Evolutionary conservation across 2,888 invertebrate genomes (phyloP).

Genomic region (Tromatobia lineatoria): DNA sequence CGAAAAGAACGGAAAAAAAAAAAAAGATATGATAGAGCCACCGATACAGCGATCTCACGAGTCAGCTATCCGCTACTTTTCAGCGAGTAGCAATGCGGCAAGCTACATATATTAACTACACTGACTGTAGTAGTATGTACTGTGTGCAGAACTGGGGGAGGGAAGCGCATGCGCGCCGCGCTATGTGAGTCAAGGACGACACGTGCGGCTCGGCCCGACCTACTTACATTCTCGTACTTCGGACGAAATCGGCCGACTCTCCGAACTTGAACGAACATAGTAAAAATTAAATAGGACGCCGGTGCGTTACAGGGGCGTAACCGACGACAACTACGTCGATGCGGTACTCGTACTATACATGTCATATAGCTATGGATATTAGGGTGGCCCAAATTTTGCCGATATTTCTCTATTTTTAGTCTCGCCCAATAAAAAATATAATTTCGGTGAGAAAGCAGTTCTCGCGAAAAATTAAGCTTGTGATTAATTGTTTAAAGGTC

Average conservation of each 20-base stretch:
- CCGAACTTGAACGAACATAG: slow-evolving; percentile 82
- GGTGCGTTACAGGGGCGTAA: slow-evolving; percentile 43
- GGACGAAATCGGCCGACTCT: slow-evolving; percentile 78
- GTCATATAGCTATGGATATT: neutral
- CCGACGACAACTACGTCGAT: slow-evolving; percentile 9
- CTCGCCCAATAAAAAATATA: too few relatives aligned
- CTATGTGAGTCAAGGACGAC: slow-evolving; percentile 86
- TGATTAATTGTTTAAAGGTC: too few relatives aligned
- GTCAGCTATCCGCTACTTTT: slow-evolving; percentile 34
- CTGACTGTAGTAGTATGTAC: slow-evolving; percentile 13
- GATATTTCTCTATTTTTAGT: too few relatives aligned
- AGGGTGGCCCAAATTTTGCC: too few relatives aligned
- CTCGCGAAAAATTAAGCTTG: too few relatives aligned
- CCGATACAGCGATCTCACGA: slow-evolving; percentile 24
- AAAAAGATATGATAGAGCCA: slow-evolving; percentile 6
- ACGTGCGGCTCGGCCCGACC: slow-evolving; percentile 85
- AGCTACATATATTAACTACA: slow-evolving; percentile 44
- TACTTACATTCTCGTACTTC: slow-evolving; percentile 84
- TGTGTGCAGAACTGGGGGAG: slow-evolving; percentile 28
- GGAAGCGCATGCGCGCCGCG: slow-evolving; percentile 82
- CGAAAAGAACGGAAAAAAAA: neutral
- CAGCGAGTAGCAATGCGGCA: slow-evolving; percentile 74
- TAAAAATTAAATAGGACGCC: slow-evolving; percentile 70
- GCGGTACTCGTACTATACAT: neutral
- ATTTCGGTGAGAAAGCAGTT: too few relatives aligned